phyloP scores from a whole-genome alignment of 1,140 invertebrate species.

The Caenorhabditis tropicalis region DNA sequence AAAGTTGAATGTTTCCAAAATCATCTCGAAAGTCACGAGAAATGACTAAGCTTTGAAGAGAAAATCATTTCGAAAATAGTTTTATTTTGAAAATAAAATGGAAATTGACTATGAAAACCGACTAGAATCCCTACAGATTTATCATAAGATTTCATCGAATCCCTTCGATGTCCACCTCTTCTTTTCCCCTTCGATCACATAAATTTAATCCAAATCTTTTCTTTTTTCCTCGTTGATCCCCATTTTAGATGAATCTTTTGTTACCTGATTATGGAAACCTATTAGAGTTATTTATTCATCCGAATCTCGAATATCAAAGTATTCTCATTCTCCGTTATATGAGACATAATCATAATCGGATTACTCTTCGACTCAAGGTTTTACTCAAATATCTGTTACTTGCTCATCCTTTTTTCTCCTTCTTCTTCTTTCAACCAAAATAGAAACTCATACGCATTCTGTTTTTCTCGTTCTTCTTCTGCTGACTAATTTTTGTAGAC shows the following conservation, averaged over 20 bases:
- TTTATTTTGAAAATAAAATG: too few relatives aligned
- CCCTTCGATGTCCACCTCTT: neutral
- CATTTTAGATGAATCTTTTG: neutral
- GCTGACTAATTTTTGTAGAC: neutral
- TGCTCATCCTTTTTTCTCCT: neutral
- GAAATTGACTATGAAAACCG: too few relatives aligned
- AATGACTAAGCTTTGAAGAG: too few relatives aligned
- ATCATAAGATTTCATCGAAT: slow-evolving; percentile 27
- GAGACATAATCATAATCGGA: slow-evolving; percentile 1
- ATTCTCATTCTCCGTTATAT: neutral
- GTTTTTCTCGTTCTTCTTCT: neutral
- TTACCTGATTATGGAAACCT: neutral
- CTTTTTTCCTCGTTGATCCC: too few relatives aligned
- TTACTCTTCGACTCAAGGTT: neutral
- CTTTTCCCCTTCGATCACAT: neutral
- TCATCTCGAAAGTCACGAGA: too few relatives aligned
- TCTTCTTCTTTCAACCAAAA: neutral
- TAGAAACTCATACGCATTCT: neutral
- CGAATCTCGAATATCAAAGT: neutral
- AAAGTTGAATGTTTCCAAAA: too few relatives aligned
- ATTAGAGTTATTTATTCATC: neutral
- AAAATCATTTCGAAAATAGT: too few relatives aligned
- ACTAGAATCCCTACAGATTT: neutral
- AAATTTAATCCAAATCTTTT: neutral
- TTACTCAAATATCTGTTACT: neutral